Conservation (phyloP, 2,888 invertebrate genomes). For the Luperina nickerlii region DNA sequence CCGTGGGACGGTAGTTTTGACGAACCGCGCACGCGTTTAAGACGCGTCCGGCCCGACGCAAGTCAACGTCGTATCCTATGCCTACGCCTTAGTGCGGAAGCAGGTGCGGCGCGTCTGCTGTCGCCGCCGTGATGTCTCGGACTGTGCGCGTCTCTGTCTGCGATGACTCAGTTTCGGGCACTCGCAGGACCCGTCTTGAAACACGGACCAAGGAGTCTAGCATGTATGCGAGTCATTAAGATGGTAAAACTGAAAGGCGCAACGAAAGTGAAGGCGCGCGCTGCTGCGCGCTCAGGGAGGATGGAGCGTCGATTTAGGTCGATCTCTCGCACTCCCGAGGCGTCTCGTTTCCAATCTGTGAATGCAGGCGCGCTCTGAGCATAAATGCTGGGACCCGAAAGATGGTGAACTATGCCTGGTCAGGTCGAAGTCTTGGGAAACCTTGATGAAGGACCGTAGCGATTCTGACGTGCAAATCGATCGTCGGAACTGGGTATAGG, state of each 20-base stretch:
- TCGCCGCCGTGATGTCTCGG: conserved; percentile 74
- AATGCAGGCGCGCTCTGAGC: conserved; percentile 90
- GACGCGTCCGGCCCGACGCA: conserved; percentile 76
- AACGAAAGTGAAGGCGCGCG: conserved; percentile 91
- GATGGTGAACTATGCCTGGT: conserved; percentile 94
- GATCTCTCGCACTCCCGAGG: conserved; percentile 90
- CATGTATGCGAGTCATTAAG: conserved; percentile 93
- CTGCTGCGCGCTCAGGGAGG: conserved; percentile 82
- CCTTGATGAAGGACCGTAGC: conserved; percentile 93
- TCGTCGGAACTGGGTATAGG: conserved; percentile 94
- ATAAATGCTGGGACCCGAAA: conserved; percentile 93
- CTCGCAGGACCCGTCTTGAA: conserved; percentile 93
- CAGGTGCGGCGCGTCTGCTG: conserved; percentile 70
- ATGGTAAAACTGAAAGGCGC: conserved; percentile 89
- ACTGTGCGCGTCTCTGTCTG: conserved; percentile 79
- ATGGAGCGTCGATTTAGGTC: conserved; percentile 82
- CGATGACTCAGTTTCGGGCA: conserved; percentile 84
- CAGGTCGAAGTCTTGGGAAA: conserved; percentile 92
- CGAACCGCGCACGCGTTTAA: conserved; percentile 70
- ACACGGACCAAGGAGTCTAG: conserved; percentile 81
- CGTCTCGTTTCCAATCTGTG: conserved; percentile 86
- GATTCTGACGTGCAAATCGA: conserved; percentile 95
- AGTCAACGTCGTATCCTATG: conserved; percentile 70
- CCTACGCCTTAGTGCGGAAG: conserved; percentile 77
- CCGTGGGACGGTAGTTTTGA: conserved; percentile 63